These are phyloP conservation scores for Rhabdomys dilectus DNA, from an alignment of 2,113 vertebrate species.

Conservation along the genomic window DNA sequence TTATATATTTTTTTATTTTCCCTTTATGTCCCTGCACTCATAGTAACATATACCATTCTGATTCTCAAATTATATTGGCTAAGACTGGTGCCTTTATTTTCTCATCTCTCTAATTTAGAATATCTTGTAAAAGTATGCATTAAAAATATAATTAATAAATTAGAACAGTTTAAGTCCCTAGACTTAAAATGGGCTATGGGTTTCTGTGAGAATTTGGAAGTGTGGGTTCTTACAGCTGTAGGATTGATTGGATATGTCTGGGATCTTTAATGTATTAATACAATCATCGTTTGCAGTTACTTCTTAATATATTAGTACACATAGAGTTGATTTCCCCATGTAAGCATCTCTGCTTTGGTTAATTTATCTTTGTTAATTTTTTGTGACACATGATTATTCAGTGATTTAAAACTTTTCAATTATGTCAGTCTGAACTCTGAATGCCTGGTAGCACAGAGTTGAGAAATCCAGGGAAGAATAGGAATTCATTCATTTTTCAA, in stretches of 20 bases:
- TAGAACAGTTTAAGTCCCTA: not conserved
- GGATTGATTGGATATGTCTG: not conserved
- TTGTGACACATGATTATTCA: not conserved
- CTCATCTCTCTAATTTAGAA: not conserved
- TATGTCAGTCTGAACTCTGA: not conserved
- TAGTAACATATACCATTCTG: not conserved
- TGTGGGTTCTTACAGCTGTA: not conserved
- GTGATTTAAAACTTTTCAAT: conserved; percentile 49
- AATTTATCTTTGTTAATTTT: not conserved
- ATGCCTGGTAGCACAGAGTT: conserved; percentile 7
- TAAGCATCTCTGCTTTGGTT: not conserved
- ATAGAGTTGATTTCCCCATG: not conserved
- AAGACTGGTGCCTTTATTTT: conserved; percentile 24
- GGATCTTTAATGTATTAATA: not conserved
- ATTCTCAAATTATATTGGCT: not conserved
- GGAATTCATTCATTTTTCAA: conserved; percentile 74
- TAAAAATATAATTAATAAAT: not conserved
- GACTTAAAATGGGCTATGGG: not conserved
- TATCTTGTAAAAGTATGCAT: conserved; percentile 23
- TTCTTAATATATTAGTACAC: not conserved
- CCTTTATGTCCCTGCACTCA: not conserved
- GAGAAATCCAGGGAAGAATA: conserved; percentile 47
- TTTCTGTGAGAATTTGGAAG: conserved; percentile 36
- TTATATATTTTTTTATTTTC: not conserved
- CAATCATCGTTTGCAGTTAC: not conserved